Percentiles rank a stretch among this genome's conserved stretches.
phyloP scores from a whole-genome alignment of 2,888 invertebrate genomes.

The Leptinotarsa haldemani region DNA sequence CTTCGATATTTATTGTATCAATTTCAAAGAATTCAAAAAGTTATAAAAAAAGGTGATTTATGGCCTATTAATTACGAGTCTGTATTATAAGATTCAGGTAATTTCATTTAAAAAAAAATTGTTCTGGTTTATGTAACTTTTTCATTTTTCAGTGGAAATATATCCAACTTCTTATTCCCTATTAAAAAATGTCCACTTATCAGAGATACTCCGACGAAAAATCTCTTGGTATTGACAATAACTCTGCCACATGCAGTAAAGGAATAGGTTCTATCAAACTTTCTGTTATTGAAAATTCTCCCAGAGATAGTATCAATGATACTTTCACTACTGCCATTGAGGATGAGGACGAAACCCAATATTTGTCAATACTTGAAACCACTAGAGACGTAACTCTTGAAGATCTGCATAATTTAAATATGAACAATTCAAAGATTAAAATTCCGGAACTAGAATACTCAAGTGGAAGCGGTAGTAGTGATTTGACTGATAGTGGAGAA shows the following conservation, averaged over 20 bases:
- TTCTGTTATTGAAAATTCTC: conserved; percentile 31
- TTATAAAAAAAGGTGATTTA: no score
- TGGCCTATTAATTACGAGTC: no score
- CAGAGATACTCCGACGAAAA: background rate
- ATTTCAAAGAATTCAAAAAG: background rate
- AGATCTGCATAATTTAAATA: conserved; percentile 50
- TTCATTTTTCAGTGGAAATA: no score
- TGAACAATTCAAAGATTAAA: conserved; percentile 44
- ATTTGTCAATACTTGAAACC: conserved; percentile 60
- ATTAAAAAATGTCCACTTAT: conserved; percentile 14
- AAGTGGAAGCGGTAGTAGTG: conserved; percentile 39
- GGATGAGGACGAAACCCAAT: conserved; percentile 58
- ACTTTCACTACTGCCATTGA: conserved; percentile 58
- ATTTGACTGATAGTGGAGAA: conserved; percentile 33
- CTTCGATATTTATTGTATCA: background rate
- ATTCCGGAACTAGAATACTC: conserved; percentile 40
- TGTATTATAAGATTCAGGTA: no score
- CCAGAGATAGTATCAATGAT: conserved; percentile 56
- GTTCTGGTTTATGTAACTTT: no score
- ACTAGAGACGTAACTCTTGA: conserved; percentile 53
- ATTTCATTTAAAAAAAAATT: no score
- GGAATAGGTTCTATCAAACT: conserved; percentile 30
- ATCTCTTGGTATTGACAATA: conserved; percentile 2
- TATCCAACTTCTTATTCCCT: background rate
- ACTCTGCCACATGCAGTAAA: background rate